A percentile compares a stretch with the other conserved stretches of the same genome.
Conservation (phyloP, 2,888 invertebrate species). For the Lamellibrachia satsuma region DNA sequence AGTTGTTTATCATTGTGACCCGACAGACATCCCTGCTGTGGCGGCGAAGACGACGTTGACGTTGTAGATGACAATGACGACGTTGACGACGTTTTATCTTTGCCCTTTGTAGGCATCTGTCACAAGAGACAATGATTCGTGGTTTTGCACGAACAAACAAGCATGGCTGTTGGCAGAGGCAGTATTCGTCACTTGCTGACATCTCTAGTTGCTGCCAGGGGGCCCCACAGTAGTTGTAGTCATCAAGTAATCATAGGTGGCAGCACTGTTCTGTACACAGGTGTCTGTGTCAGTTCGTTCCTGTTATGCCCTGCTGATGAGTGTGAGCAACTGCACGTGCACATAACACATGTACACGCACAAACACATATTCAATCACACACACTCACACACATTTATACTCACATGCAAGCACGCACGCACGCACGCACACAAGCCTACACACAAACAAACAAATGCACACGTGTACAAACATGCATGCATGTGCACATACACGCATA, state of each 20-base stretch:
- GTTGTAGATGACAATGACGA: background rate
- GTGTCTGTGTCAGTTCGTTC: background rate
- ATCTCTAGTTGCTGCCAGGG: background rate
- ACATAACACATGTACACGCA: background rate
- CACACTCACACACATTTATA: too few relatives aligned
- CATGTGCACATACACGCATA: too few relatives aligned
- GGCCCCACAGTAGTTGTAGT: background rate
- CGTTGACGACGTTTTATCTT: background rate
- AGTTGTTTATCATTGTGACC: background rate
- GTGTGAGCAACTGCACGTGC: background rate
- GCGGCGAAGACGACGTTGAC: background rate
- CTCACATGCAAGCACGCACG: too few relatives aligned
- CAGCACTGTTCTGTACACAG: background rate
- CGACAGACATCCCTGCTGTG: background rate
- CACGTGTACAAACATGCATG: too few relatives aligned
- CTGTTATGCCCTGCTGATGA: background rate
- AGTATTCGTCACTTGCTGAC: background rate
- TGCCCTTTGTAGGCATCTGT: background rate
- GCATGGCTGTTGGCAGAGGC: background rate
- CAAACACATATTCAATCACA: background rate
- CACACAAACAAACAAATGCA: background rate
- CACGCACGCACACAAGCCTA: background rate
- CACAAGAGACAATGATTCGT: background rate
- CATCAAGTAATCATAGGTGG: background rate
- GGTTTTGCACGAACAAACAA: constrained; percentile 13